A percentile compares a stretch with the other conserved stretches of the same genome.
Evolutionary conservation across 2,888 invertebrate genomes (phyloP).

Genomic region (Limnephilus rhombicus): DNA sequence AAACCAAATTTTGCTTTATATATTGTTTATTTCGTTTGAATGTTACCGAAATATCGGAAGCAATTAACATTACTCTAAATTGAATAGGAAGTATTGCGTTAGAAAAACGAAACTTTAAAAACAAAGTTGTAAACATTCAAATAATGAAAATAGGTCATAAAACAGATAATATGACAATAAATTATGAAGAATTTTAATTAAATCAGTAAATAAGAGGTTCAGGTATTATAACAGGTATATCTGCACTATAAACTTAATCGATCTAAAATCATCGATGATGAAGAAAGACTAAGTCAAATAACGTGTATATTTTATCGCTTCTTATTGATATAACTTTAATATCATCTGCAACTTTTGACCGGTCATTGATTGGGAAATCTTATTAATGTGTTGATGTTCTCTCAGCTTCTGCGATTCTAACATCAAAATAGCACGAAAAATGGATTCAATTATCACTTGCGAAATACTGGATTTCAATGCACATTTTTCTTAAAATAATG

Average conservation of each 20-base stretch:
- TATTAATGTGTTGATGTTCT: no score
- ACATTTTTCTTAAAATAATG: no score
- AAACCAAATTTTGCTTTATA: neutral
- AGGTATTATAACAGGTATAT: no score
- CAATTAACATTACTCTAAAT: neutral
- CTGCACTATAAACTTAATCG: neutral
- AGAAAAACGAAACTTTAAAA: neutral
- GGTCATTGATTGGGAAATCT: no score
- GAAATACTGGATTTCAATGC: no score
- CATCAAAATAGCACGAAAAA: no score
- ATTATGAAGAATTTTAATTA: neutral
- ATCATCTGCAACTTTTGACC: no score
- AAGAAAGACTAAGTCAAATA: neutral
- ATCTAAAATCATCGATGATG: neutral
- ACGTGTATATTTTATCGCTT: no score
- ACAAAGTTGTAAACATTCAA: neutral
- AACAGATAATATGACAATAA: neutral
- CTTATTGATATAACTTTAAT: no score
- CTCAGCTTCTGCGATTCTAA: no score
- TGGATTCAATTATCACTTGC: no score
- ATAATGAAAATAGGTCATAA: neutral
- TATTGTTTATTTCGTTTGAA: neutral
- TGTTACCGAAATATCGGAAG: neutral
- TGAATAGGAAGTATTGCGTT: neutral
- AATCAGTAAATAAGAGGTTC: neutral